These are phyloP conservation scores for cat (Felis catus) DNA, from an alignment of 2,113 vertebrate species.

Conservation along the genomic window F.catus_Fca126_mat1.0 CM031428.1:18778501-18779000, in stretches of 20 bases:
- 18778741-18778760: not conserved
- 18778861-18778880: not conserved
- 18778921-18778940: not conserved
- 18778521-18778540: constrained; percentile 75
- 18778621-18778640: constrained; percentile 56
- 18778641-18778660: constrained; percentile 45
- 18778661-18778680: constrained; percentile 38
- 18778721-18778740: not conserved
- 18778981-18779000: not conserved
- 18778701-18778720: not conserved
- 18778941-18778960: not conserved
- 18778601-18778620: constrained; percentile 78
- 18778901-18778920: not conserved
- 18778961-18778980: not conserved
- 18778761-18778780: not conserved
- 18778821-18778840: not conserved
- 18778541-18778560: constrained; percentile 74
- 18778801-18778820: not conserved
- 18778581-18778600: constrained; percentile 40
- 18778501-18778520: constrained; percentile 70
- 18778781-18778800: not conserved
- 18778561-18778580: constrained; percentile 71
- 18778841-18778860: not conserved
- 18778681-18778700: constrained; percentile 42
- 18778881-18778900: not conserved